Evolutionary conservation across 2,797 vertebrate genomes (phyloP).

Genomic region (Melopsittacus undulatus): DNA sequence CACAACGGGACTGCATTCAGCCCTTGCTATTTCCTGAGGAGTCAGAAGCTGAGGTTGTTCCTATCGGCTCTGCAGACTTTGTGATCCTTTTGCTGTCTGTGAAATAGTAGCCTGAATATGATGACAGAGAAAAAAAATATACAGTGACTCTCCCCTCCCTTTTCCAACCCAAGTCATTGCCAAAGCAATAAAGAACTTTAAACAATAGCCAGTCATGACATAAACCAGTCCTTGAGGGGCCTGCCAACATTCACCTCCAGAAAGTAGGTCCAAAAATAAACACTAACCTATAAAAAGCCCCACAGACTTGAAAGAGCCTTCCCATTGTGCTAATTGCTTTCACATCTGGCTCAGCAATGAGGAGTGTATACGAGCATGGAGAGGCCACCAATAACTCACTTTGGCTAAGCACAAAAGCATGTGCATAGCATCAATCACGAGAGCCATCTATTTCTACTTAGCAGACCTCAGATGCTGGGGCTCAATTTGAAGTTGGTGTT

Average conservation of each 20-base stretch:
- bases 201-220: constrained; percentile 58
- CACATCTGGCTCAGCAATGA: constrained; percentile 45
- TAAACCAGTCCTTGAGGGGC: constrained; percentile 1
- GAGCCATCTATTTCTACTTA: background rate
- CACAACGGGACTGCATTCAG: background rate
- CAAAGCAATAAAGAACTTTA: constrained; percentile 51
- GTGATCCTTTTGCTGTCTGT: background rate
- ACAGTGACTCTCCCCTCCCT: background rate
- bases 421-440: background rate
- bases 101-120: background rate
- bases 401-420: background rate
- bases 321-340: constrained; percentile 46
- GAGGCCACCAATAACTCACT: constrained; percentile 36
- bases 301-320: constrained; percentile 8
- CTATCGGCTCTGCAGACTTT: background rate
- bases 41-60: background rate
- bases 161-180: background rate
- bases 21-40: background rate
- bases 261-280: constrained; percentile 58
- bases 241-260: constrained; percentile 57
- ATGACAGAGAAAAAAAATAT: background rate
- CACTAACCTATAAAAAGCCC: constrained; percentile 58
- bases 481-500: background rate
- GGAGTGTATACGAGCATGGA: background rate
- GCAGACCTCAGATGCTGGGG: background rate